phyloP scores from a whole-genome alignment of 37 sponge, comb jelly and placozoan species.

The Dysidea cf. avara region DNA sequence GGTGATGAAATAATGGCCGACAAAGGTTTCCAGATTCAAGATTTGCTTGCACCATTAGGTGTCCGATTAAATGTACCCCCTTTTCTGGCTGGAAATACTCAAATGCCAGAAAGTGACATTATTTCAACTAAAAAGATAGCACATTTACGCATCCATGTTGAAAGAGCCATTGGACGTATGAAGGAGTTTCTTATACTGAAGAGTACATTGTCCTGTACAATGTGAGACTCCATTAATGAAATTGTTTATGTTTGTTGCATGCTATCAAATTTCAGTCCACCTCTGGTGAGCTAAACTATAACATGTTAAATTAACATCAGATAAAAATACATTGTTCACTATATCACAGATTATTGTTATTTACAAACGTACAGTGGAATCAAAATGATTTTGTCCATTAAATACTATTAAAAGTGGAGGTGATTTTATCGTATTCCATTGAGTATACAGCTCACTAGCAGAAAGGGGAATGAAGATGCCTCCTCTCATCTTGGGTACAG shows the following conservation, averaged over 20 bases:
- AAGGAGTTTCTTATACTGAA: constrained; percentile 6
- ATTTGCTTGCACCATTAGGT: constrained; percentile 13
- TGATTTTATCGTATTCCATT: no score
- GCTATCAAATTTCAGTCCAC: constrained; percentile 19
- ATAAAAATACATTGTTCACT: no score
- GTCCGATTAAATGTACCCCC: constrained; percentile 23
- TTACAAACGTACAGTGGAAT: background rate
- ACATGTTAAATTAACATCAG: background rate
- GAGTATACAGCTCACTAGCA: no score
- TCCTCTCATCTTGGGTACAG: no score
- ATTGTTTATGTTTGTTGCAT: constrained; percentile 13
- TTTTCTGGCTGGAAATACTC: constrained; percentile 10
- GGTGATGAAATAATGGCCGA: constrained; percentile 2
- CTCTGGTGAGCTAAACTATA: background rate
- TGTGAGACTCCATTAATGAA: constrained; percentile 11
- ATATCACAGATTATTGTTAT: background rate
- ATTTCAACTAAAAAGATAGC: constrained; percentile 17
- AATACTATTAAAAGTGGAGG: no score
- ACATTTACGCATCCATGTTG: constrained; percentile 16
- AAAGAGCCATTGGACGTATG: constrained; percentile 8
- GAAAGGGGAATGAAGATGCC: no score
- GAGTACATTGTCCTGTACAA: background rate
- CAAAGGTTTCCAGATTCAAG: constrained; percentile 18
- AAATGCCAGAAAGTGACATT: constrained; percentile 6
- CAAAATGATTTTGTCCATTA: no score